phyloP scores from a whole-genome alignment of 2,888 invertebrate species.

The Azorinus chamasolen region DNA sequence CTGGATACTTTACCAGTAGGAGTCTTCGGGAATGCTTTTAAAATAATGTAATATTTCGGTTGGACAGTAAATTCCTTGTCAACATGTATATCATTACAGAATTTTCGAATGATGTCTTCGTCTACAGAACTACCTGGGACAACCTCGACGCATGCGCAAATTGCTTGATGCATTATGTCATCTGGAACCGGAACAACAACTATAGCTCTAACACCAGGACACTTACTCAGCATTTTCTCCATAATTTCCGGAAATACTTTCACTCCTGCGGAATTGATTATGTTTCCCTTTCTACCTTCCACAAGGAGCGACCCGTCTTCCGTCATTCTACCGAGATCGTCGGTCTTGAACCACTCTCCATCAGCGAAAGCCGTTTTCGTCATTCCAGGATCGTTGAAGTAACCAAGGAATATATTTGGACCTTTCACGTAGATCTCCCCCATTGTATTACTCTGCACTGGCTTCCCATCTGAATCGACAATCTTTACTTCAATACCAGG shows the following conservation, averaged over 20 bases:
- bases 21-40: constrained; percentile 27
- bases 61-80: constrained; percentile 33
- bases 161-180: constrained; percentile 18
- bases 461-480: constrained; percentile 15
- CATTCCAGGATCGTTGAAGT: constrained; percentile 30
- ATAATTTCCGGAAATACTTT: background rate
- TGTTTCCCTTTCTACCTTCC: background rate
- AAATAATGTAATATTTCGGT: constrained; percentile 28
- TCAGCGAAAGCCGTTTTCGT: constrained; percentile 5
- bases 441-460: constrained; percentile 6
- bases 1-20: constrained; percentile 22
- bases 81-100: constrained; percentile 7
- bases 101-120: constrained; percentile 3
- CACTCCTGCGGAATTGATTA: background rate
- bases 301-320: background rate
- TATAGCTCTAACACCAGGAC: background rate
- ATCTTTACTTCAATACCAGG: constrained; percentile 9
- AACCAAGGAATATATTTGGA: constrained; percentile 16
- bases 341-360: constrained; percentile 37
- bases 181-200: constrained; percentile 28
- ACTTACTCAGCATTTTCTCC: background rate
- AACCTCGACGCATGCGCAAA: constrained; percentile 40
- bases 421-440: constrained; percentile 22
- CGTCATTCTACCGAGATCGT: constrained; percentile 21
- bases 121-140: constrained; percentile 16